Evolutionary conservation across 2,113 vertebrate genomes (phyloP), one percentile per base, ranked within the genome.

Genomic region (Turdus rufiventris): DNA sequence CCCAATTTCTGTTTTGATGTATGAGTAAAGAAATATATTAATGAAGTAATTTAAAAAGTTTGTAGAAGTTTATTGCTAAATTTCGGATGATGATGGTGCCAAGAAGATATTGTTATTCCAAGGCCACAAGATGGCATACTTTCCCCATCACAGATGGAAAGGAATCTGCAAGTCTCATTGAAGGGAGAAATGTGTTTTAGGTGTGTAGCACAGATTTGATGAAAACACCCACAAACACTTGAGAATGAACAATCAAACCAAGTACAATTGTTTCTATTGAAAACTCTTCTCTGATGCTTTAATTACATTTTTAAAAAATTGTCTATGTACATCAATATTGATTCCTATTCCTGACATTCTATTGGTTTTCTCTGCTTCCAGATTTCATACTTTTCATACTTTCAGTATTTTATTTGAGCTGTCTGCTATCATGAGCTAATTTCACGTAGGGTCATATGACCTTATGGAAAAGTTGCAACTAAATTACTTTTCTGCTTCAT

Each of bases 51-150:
- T 62, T 18, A 10, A 26, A 25, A 78, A 70, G 2, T 47, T 68
- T 51, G 18, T 57, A 14, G 29, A 47, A 48, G 17, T 87, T 82
- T 63, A 5, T 83, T 18, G 43, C 17, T 54, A 5, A 12, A 23
- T 40, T 45, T 48, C 25, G 6, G 12, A 3, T 50, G 1, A 38
- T 18, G 25, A 4, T 79, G 14, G 11, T 54, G 61, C 7, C 20
- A 53, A 79, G 29, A 71, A n/a, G 34, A 45, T 60, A 12, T 5
- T 40, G 43, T 72, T 89, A 63, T 40, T 42, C 42, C 31, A 50
- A 20, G 42, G 25, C 95, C 96, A 91, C 92, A 75, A 97, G 96
- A 72, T 97, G 97, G 96, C 96, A 43, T 7, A 26, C 88, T 96
- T 94, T 91, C 68, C 68, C 68, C 54, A 23, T 80, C n/a, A 17